Evolutionary conservation across 1,140 invertebrate species (phyloP).

Genomic region (Carposina sasakii): DNA sequence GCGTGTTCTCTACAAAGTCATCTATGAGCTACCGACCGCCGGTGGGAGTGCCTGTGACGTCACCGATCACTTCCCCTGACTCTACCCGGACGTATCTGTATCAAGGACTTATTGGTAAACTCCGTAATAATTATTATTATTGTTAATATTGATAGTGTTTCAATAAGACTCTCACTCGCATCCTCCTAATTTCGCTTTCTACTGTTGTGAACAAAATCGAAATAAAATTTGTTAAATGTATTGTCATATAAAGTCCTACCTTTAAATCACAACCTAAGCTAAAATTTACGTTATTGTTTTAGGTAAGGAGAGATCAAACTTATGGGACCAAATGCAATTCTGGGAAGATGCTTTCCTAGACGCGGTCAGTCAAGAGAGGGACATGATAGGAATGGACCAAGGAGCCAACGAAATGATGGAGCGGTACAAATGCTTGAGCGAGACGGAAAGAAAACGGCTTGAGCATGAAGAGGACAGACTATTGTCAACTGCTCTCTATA

Average conservation of each 20-base stretch:
- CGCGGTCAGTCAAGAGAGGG: constrained; percentile 98
- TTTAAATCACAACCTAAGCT: background rate
- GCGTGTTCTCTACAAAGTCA: constrained; percentile 94
- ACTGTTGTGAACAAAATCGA: background rate
- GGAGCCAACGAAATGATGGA: constrained; percentile 99
- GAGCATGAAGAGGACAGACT: constrained; percentile 99
- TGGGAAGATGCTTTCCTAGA: constrained; percentile 99
- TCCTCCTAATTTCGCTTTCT: background rate
- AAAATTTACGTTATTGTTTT: constrained; percentile 9
- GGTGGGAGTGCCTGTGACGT: constrained; percentile 89
- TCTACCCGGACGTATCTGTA: constrained; percentile 92
- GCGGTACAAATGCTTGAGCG: constrained; percentile 94
- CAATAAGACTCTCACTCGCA: background rate
- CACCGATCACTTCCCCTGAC: constrained; percentile 88
- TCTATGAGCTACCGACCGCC: constrained; percentile 91
- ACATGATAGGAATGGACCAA: constrained; percentile 99
- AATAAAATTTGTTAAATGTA: background rate
- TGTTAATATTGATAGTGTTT: background rate
- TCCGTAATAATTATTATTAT: constrained; percentile 19
- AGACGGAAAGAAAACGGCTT: constrained; percentile 94
- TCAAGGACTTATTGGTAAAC: constrained; percentile 81
- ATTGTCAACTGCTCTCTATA: constrained; percentile 96
- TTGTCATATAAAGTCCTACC: background rate
- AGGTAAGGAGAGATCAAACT: constrained; percentile 78
- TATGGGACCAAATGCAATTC: constrained; percentile 99